Conservation (phyloP, 2,888 invertebrate species). For the Aleiodes leptofemur region DNA sequence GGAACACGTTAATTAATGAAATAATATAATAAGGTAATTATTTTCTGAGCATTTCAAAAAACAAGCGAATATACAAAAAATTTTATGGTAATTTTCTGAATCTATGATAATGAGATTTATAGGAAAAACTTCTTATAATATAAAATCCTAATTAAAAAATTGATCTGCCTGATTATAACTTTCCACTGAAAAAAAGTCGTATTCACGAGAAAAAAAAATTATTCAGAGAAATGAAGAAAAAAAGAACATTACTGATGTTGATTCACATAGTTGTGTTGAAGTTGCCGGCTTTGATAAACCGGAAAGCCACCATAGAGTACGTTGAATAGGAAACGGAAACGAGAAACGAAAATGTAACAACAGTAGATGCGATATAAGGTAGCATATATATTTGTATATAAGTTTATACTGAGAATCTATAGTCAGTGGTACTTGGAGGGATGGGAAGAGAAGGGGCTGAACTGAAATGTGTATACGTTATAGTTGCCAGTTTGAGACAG, state of each 20-base stretch:
- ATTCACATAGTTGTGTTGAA: not conserved
- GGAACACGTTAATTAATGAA: too few species aligned
- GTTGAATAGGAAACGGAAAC: constrained; percentile 45
- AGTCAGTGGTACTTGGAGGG: constrained; percentile 44
- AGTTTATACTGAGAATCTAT: constrained; percentile 34
- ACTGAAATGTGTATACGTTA: constrained; percentile 55
- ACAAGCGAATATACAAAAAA: too few species aligned
- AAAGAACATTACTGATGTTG: constrained; percentile 12
- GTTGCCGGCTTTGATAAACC: constrained; percentile 25
- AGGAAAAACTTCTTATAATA: too few species aligned
- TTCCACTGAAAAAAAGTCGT: too few species aligned
- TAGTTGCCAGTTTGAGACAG: constrained; percentile 66
- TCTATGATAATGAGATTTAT: too few species aligned
- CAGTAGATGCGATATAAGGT: constrained; percentile 40
- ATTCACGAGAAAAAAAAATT: too few species aligned
- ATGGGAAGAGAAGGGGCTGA: constrained; percentile 44
- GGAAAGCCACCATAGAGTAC: constrained; percentile 29
- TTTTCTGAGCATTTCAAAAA: too few species aligned
- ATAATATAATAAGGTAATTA: too few species aligned
- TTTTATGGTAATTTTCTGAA: too few species aligned
- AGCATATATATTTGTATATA: constrained; percentile 43
- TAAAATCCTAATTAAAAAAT: too few species aligned
- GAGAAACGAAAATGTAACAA: constrained; percentile 36
- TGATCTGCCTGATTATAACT: too few species aligned
- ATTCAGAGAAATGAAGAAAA: not conserved